A percentile compares a stretch with the other conserved stretches of the same genome.
phyloP scores from a whole-genome alignment of 2,888 invertebrate species.

The Coenonympha arcania region DNA sequence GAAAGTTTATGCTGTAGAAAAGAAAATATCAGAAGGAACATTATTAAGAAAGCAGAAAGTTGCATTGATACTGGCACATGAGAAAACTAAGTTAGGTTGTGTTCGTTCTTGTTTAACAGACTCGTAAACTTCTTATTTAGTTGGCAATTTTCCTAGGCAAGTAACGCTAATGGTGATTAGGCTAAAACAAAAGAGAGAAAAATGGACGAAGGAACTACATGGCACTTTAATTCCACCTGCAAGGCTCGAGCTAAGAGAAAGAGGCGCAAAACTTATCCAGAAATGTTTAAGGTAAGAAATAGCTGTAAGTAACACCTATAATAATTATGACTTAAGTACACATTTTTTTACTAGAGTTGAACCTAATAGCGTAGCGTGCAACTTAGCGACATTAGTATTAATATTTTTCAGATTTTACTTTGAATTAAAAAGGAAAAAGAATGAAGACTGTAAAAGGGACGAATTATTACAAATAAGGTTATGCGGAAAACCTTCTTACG shows the following conservation, averaged over 20 bases:
- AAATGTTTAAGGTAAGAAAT: constrained; percentile 38
- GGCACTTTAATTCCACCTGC: constrained; percentile 41
- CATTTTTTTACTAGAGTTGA: too few relatives aligned
- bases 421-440: constrained; percentile 42
- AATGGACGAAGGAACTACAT: constrained; percentile 47
- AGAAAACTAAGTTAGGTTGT: constrained; percentile 43
- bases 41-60: constrained; percentile 34
- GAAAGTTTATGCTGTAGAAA: constrained; percentile 27
- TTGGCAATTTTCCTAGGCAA: constrained; percentile 40
- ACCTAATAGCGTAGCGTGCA: too few relatives aligned
- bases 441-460: constrained; percentile 39
- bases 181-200: constrained; percentile 34
- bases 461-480: constrained; percentile 40
- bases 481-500: constrained; percentile 28
- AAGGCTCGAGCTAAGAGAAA: constrained; percentile 37
- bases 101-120: background rate
- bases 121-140: background rate
- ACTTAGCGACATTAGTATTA: background rate
- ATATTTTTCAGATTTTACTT: constrained; percentile 43
- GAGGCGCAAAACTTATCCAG: constrained; percentile 46
- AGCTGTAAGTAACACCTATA: background rate
- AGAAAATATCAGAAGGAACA: constrained; percentile 40
- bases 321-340: background rate
- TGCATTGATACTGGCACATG: constrained; percentile 51
- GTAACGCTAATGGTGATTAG: constrained; percentile 28